Conservation (phyloP, 1,140 invertebrate genomes). For the Trissolcus basalis region DNA sequence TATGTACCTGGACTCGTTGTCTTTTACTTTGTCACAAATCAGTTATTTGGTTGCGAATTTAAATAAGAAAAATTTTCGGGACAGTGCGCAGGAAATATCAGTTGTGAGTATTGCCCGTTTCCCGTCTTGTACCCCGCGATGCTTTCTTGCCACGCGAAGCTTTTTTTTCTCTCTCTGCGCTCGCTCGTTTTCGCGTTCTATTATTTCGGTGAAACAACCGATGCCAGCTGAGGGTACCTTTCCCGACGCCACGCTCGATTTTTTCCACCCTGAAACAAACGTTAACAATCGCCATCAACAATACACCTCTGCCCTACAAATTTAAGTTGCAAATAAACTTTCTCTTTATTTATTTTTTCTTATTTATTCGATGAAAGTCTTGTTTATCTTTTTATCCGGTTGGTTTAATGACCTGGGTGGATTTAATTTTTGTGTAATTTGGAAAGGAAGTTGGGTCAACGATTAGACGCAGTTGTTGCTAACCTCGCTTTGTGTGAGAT, state of each 20-base stretch:
- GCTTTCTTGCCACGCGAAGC: constrained; percentile 29
- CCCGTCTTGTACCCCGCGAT: constrained; percentile 33
- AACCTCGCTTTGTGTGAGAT: constrained; percentile 40
- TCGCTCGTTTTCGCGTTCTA: neutral
- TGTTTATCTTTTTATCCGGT: constrained; percentile 24
- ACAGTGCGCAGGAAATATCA: constrained; percentile 87
- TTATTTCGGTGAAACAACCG: too few species aligned
- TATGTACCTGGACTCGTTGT: constrained; percentile 99
- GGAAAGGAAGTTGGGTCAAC: constrained; percentile 28
- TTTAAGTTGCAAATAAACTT: too few species aligned
- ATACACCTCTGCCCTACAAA: too few species aligned
- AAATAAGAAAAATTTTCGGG: constrained; percentile 95
- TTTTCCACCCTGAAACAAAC: too few species aligned
- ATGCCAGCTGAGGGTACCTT: too few species aligned
- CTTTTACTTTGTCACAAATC: constrained; percentile 98
- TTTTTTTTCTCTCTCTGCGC: neutral
- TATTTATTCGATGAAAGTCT: neutral
- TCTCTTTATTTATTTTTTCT: too few species aligned
- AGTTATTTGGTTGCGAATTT: constrained; percentile 96
- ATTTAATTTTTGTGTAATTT: neutral
- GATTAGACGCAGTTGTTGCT: constrained; percentile 32
- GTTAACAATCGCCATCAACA: too few species aligned
- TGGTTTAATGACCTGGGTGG: neutral
- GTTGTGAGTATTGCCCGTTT: constrained; percentile 77
- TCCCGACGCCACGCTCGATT: too few species aligned